phyloP scores from a whole-genome alignment of 1,140 invertebrate species.

The Choristoneura fumiferana region DNA sequence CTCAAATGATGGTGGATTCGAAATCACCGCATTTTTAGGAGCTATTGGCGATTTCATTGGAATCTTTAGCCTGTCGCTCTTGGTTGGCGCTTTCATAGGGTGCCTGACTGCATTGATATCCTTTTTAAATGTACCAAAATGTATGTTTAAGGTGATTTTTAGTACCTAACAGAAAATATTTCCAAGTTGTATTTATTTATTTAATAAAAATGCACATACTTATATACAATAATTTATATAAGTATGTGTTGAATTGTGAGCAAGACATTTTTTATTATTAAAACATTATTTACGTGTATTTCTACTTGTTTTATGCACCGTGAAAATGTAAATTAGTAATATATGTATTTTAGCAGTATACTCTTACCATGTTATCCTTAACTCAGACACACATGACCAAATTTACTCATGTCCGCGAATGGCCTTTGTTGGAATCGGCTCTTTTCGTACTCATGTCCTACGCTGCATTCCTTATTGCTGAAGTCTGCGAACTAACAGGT shows the following conservation, averaged over 20 bases:
- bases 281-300: too few species aligned
- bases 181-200: too few species aligned
- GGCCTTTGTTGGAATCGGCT: slow-evolving; percentile 96
- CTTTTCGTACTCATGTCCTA: slow-evolving; percentile 99
- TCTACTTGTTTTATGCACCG: too few species aligned
- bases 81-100: slow-evolving; percentile 95
- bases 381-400: slow-evolving; percentile 88
- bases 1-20: slow-evolving; percentile 88
- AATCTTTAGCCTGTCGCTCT: slow-evolving; percentile 94
- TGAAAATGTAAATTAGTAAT: too few species aligned
- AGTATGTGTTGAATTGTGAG: too few species aligned
- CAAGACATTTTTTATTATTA: too few species aligned
- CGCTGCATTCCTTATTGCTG: slow-evolving; percentile 97
- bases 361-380: slow-evolving; percentile 48
- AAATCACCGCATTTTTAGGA: slow-evolving; percentile 91
- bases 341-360: too few species aligned
- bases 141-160: not conserved
- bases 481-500: slow-evolving; percentile 97
- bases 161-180: not conserved
- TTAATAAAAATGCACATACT: too few species aligned
- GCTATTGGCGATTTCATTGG: slow-evolving; percentile 94
- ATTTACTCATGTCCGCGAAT: slow-evolving; percentile 95
- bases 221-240: too few species aligned
- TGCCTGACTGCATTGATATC: slow-evolving; percentile 94
- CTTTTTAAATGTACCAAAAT: slow-evolving; percentile 74